Conservation (phyloP, 1,140 invertebrate species). For the Diploscapter pachys region DNA sequence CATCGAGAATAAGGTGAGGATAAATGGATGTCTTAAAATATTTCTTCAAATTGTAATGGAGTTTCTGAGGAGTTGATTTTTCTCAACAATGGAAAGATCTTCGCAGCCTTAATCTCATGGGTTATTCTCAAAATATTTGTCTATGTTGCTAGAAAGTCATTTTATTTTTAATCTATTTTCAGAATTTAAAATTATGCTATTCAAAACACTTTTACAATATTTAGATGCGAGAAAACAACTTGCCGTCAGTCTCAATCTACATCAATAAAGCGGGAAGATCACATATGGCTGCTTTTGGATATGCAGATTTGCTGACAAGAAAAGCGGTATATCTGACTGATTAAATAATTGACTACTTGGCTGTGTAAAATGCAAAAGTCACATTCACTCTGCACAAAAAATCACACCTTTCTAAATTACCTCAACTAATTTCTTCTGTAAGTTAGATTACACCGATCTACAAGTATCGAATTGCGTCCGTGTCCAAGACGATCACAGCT, state of each 20-base stretch:
- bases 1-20: slow-evolving; percentile 14
- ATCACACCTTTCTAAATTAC: too few species aligned
- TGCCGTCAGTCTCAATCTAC: slow-evolving; percentile 16
- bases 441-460: too few species aligned
- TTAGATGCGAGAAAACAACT: slow-evolving; percentile 16
- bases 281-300: slow-evolving; percentile 10
- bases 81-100: too few species aligned
- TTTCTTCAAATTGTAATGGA: too few species aligned
- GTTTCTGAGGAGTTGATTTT: too few species aligned
- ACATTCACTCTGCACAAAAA: too few species aligned
- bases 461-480: slow-evolving; percentile 29
- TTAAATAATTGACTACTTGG: not conserved
- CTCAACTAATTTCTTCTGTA: too few species aligned
- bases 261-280: slow-evolving; percentile 9
- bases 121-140: too few species aligned
- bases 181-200: not conserved
- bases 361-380: too few species aligned
- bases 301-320: slow-evolving; percentile 10
- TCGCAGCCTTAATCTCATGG: too few species aligned
- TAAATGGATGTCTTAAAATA: too few species aligned
- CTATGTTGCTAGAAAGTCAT: too few species aligned
- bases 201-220: not conserved
- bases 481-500: slow-evolving; percentile 36
- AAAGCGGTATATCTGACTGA: slow-evolving; percentile 12
- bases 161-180: not conserved